These are phyloP conservation scores for Drosophila kanapiae DNA, from an alignment of 1,140 invertebrate genomes.

Conservation along the genomic window DNA sequence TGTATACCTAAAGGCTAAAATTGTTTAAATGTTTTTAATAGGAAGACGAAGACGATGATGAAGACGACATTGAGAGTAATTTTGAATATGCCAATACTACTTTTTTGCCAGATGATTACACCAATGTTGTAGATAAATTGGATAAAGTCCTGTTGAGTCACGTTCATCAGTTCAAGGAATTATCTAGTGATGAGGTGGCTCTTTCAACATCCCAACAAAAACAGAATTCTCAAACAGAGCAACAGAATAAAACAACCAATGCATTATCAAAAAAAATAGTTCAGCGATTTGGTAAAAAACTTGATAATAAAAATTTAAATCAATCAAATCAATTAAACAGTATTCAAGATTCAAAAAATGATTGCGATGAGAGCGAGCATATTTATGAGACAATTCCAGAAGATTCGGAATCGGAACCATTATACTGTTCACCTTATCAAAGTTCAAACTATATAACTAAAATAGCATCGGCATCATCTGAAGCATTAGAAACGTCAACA, in stretches of 20 bases:
- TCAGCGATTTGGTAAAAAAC: not conserved
- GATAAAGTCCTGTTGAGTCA: slow-evolving; percentile 62
- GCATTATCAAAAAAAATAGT: not conserved
- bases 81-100: slow-evolving; percentile 74
- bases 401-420: slow-evolving; percentile 88
- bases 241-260: not conserved
- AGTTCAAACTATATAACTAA: slow-evolving; percentile 77
- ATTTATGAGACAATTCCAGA: slow-evolving; percentile 91
- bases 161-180: slow-evolving; percentile 25
- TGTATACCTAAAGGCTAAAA: too few relatives aligned
- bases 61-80: slow-evolving; percentile 73
- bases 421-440: slow-evolving; percentile 90
- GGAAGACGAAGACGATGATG: slow-evolving; percentile 66
- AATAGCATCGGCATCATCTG: slow-evolving; percentile 22
- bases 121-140: slow-evolving; percentile 73
- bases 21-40: slow-evolving; percentile 6
- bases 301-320: slow-evolving; percentile 10
- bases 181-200: slow-evolving; percentile 7
- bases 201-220: slow-evolving; percentile 12
- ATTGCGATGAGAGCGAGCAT: slow-evolving; percentile 86
- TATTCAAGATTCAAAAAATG: slow-evolving; percentile 19
- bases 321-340: slow-evolving; percentile 22
- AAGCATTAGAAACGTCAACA: slow-evolving; percentile 43
- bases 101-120: slow-evolving; percentile 72
- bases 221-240: not conserved